Evolutionary conservation across 1,140 invertebrate species (phyloP), one percentile per base, ranked within the genome.

Genomic region (Procambarus clarkii): DNA sequence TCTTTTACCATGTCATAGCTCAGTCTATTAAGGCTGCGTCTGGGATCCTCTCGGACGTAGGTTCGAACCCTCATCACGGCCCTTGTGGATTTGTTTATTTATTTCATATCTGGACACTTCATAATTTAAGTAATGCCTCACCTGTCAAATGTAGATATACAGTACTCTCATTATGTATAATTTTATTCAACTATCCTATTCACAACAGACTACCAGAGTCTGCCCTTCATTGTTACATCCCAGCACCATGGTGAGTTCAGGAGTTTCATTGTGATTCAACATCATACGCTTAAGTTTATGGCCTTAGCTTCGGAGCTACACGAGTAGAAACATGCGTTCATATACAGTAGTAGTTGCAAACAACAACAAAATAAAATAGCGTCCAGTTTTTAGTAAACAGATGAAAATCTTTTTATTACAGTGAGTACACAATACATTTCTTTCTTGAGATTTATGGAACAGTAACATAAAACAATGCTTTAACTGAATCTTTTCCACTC

Each of bases 271-370:
- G 82, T 71, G 81, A 83, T 84, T 69, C 74, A 84, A 85, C 89
- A 79, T 85, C 89, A 91, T 91, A 91, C 89, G 89, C 89, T 91
- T 91, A 91, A 91, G 89, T 91, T 91, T 50, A 85, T 91, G 89
- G 89, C 89, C 89, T 91, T 91, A 91, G 87, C 87, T 82, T 64
- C 87, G 54, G 78, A 80, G 54, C 77, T 74, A 82, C 60, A 76
- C 80, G 50, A n/a, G 50, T 86, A 91, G 82, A 18, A 83, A 86
- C 71, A 78, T 90, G 50, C 71, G 21, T 86, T 86, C 83, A 60
- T 64, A 34, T 34, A 34, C 34, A 34, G 58, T 69, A 64, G 74
- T 91, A 85, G 80, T 34, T 77, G 34, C 89, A 64, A 34, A 46
- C 83, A 69, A 91, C 45, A 54, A 91, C 58, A 85, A 48, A 24